These are phyloP conservation scores for Oncopodura yosiiana DNA, from an alignment of 1,140 invertebrate species.

Conservation along the genomic window DNA sequence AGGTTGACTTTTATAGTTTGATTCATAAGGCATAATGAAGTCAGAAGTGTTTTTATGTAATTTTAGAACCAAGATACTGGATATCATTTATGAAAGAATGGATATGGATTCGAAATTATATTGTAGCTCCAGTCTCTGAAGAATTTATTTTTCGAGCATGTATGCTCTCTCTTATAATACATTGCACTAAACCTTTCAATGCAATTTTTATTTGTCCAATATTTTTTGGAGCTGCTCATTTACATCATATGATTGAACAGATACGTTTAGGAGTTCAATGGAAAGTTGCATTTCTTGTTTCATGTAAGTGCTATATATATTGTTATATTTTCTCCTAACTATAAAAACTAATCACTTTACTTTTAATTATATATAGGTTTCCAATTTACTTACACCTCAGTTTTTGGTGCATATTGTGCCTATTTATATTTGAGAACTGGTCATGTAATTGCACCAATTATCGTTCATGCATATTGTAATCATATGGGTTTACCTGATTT, in stretches of 20 bases:
- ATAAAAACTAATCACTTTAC: conserved; percentile 18
- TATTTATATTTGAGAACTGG: conserved; percentile 66
- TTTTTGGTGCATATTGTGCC: conserved; percentile 88
- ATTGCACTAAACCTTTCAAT: conserved; percentile 62
- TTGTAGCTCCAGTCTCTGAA: conserved; percentile 86
- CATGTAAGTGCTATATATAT: conserved; percentile 47
- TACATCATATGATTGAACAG: conserved; percentile 80
- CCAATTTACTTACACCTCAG: conserved; percentile 79
- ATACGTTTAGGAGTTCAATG: conserved; percentile 50
- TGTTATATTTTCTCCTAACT: conserved; percentile 8
- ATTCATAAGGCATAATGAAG: background rate
- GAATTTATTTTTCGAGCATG: conserved; percentile 90
- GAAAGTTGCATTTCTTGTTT: conserved; percentile 55
- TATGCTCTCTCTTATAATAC: conserved; percentile 80
- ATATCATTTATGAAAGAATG: conserved; percentile 52
- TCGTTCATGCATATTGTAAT: conserved; percentile 89
- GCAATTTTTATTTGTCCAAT: conserved; percentile 77
- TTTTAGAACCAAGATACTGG: conserved; percentile 64
- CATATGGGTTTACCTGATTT: conserved; percentile 92
- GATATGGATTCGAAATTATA: conserved; percentile 76
- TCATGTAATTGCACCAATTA: conserved; percentile 75
- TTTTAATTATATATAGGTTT: conserved; percentile 53
- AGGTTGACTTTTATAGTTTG: background rate
- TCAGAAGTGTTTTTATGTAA: conserved; percentile 24
- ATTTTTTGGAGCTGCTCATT: conserved; percentile 86